Evolutionary conservation across 2,888 invertebrate genomes (phyloP).

Genomic region (Dasypolia templi): DNA sequence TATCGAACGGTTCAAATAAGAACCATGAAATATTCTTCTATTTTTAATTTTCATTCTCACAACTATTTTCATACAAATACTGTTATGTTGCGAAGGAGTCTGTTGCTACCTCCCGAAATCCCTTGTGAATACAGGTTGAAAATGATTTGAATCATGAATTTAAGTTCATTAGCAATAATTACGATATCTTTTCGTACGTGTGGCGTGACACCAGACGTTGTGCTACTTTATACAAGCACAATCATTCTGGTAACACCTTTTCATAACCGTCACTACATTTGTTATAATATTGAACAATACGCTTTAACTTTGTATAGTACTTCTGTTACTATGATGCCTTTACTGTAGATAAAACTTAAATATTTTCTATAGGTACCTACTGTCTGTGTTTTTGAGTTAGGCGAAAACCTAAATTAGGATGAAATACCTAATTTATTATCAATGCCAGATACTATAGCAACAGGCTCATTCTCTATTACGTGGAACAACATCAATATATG

Average conservation of each 20-base stretch:
- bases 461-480: background rate
- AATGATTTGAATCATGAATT: constrained; percentile 51
- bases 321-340: constrained; percentile 8
- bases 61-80: constrained; percentile 15
- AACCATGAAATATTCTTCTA: background rate
- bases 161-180: constrained; percentile 55
- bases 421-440: too few relatives aligned
- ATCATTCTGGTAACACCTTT: constrained; percentile 24
- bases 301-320: background rate
- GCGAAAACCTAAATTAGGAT: too few relatives aligned
- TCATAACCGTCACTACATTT: background rate
- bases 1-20: background rate
- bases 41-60: background rate
- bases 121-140: constrained; percentile 15
- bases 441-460: too few relatives aligned
- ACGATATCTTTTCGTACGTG: constrained; percentile 18
- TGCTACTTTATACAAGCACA: constrained; percentile 32
- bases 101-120: constrained; percentile 38
- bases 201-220: constrained; percentile 34
- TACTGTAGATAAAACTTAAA: background rate
- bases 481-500: background rate
- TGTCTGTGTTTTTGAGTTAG: too few relatives aligned
- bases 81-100: constrained; percentile 7
- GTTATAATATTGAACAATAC: background rate
- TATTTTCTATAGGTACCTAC: background rate